A percentile compares a stretch with the other conserved stretches of the same genome.
Evolutionary conservation across 2,888 invertebrate genomes (phyloP).

Genomic region (Eledona agricola): DNA sequence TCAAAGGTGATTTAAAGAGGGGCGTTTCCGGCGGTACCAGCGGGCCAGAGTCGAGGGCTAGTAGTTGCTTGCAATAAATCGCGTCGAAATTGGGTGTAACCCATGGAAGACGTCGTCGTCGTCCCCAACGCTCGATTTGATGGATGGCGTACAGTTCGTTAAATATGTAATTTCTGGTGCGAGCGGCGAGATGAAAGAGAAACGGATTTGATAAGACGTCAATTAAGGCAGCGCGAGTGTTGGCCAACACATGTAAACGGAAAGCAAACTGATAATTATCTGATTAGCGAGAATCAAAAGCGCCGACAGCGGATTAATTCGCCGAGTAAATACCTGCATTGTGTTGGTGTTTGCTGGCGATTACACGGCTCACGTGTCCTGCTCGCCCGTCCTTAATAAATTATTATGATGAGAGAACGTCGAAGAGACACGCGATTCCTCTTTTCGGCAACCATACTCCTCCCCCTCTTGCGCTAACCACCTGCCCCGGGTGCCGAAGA

Average conservation of each 20-base stretch:
- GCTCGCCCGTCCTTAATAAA: slow-evolving; percentile 42
- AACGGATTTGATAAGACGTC: slow-evolving; percentile 56
- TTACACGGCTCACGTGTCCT: slow-evolving; percentile 46
- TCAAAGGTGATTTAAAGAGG: no score
- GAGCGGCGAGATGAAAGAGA: slow-evolving; percentile 47
- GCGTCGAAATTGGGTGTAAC: not conserved
- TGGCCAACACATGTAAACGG: slow-evolving; percentile 55
- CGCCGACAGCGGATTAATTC: slow-evolving; percentile 55
- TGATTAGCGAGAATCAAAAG: slow-evolving; percentile 56
- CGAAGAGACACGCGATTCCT: slow-evolving; percentile 39
- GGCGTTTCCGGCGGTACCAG: no score
- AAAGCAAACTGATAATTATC: slow-evolving; percentile 58
- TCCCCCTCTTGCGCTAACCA: slow-evolving; percentile 9
- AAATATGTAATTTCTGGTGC: slow-evolving; percentile 34
- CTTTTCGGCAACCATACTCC: slow-evolving; percentile 14
- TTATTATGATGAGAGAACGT: slow-evolving; percentile 42
- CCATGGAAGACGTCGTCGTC: slow-evolving; percentile 2
- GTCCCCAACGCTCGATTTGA: slow-evolving; percentile 15
- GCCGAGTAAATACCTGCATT: slow-evolving; percentile 54
- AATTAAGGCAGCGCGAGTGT: slow-evolving; percentile 53
- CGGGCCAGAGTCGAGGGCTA: no score
- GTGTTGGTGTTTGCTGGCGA: slow-evolving; percentile 44
- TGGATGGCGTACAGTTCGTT: slow-evolving; percentile 31
- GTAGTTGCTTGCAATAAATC: slow-evolving; percentile 11
- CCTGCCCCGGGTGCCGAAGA: slow-evolving; percentile 2